Conservation (phyloP, 2,113 vertebrate species). For the Pao palembangensis region DNA sequence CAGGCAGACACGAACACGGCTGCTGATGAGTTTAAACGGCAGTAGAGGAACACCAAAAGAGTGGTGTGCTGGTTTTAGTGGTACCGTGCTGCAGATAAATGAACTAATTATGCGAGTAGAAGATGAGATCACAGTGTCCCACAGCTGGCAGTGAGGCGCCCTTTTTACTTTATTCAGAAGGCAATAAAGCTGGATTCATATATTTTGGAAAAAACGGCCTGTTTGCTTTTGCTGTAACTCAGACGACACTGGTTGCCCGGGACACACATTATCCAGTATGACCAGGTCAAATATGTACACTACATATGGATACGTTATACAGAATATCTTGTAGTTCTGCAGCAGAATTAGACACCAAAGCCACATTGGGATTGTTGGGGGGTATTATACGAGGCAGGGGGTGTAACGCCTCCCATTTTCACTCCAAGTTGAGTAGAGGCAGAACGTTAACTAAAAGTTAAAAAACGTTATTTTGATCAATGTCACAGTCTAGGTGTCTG, state of each 20-base stretch:
- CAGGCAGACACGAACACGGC: neutral
- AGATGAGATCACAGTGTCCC: slow-evolving; percentile 18
- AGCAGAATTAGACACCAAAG: too few relatives aligned
- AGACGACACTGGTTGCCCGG: neutral
- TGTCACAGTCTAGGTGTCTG: too few relatives aligned
- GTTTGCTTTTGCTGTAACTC: neutral
- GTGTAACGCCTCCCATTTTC: too few relatives aligned
- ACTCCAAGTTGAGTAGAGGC: too few relatives aligned
- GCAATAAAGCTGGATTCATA: neutral
- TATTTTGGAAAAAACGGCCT: neutral
- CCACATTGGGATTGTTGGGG: too few relatives aligned
- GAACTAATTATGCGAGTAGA: slow-evolving; percentile 5
- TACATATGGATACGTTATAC: too few relatives aligned
- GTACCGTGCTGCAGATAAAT: slow-evolving; percentile 3
- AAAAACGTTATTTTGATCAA: too few relatives aligned
- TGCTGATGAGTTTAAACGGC: neutral
- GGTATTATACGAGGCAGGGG: too few relatives aligned
- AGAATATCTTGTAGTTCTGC: too few relatives aligned
- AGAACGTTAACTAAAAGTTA: too few relatives aligned
- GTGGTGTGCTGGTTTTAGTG: slow-evolving; percentile 10
- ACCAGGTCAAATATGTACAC: neutral
- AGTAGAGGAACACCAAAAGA: neutral
- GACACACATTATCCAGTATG: neutral
- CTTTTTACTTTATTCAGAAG: slow-evolving; percentile 3
- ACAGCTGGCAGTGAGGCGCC: slow-evolving; percentile 24